Base-by-base conservation (phyloP, 2,113 vertebrate species). In the Thunnus maccoyii region DNA sequence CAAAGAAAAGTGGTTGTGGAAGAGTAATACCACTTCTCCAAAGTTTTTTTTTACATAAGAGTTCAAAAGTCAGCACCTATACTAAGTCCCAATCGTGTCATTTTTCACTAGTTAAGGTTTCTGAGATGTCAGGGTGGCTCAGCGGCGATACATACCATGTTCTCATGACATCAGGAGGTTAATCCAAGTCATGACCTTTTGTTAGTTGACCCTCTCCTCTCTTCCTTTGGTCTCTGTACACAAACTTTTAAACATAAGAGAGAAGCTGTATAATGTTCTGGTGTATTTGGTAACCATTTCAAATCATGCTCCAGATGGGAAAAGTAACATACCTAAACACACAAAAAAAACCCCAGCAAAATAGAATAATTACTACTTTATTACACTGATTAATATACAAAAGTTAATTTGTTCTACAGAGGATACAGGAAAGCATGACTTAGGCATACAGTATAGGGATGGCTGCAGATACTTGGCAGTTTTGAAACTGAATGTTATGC, bases 321-420 rank as follows among this genome's bases (percentile, higher is more conserved):
- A 72, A 78, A 27, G 7, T 14, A 30, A 30, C 22, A 22, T 22
- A 22, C 22, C 1, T 1, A 36, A 54, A 32, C 6, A 67, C 20
- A 58, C 47, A 58, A 51, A 72, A 13, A 30, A 46, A 55, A 27
- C 2, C 27, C 2, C 46, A 32, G 9, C 32, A n/a, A 47, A 55
- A 63, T 74, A 65, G 62, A 77, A 86, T 64, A 9, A 87, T 32
- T 73, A 88, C 20, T 75, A 86, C 48, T 94, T 94, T 92, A 91
- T 87, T 91, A 92, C 83, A 86, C 6, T 81, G 81, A 86, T 91
- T 89, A 92, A 82, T 87, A 89, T 79, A 88, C 76, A 92, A 58
- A 87, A 74, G 83, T 88, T 88, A 84, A 86, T 85, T 56, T 80
- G 74, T 58, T 87, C 58, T 77, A 87, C 68, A 86, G 58, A 75